These are phyloP conservation scores for Clistopyga incitator DNA, from an alignment of 2,888 invertebrate species.

Conservation along the genomic window DNA sequence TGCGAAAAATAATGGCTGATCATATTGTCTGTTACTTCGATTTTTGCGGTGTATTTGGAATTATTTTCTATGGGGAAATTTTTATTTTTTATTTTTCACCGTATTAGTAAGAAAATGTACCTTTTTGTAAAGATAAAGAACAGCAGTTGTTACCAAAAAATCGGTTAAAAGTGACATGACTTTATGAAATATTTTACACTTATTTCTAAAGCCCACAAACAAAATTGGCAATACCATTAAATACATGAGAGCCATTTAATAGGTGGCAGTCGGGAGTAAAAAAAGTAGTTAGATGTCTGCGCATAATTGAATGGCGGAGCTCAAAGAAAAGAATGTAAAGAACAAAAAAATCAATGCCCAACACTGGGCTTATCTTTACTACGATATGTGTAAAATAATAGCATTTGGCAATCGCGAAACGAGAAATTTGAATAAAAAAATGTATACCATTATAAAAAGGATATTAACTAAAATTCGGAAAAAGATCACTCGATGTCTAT, in stretches of 20 bases:
- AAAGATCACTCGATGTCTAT: constrained; percentile 4
- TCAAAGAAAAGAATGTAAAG: constrained; percentile 31
- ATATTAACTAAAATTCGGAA: constrained; percentile 4
- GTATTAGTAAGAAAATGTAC: no score
- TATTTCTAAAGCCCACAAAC: neutral
- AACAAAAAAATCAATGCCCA: constrained; percentile 27
- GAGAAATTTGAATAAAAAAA: neutral
- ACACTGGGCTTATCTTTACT: constrained; percentile 40
- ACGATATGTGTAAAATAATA: constrained; percentile 72
- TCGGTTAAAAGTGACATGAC: neutral
- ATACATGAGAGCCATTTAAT: constrained; percentile 4
- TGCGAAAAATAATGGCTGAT: no score
- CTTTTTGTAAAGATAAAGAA: no score
- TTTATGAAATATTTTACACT: neutral
- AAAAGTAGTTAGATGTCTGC: constrained; percentile 31
- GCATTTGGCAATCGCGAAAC: constrained; percentile 11
- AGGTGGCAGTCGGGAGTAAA: neutral
- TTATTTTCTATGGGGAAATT: no score
- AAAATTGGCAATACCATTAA: neutral
- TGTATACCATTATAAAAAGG: neutral
- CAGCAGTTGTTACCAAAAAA: no score
- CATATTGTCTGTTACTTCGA: no score
- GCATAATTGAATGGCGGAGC: constrained; percentile 47
- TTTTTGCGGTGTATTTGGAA: no score
- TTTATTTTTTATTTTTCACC: no score